phyloP scores from a whole-genome alignment of 2,888 invertebrate genomes.

The Zhuqinia jingwanae region DNA sequence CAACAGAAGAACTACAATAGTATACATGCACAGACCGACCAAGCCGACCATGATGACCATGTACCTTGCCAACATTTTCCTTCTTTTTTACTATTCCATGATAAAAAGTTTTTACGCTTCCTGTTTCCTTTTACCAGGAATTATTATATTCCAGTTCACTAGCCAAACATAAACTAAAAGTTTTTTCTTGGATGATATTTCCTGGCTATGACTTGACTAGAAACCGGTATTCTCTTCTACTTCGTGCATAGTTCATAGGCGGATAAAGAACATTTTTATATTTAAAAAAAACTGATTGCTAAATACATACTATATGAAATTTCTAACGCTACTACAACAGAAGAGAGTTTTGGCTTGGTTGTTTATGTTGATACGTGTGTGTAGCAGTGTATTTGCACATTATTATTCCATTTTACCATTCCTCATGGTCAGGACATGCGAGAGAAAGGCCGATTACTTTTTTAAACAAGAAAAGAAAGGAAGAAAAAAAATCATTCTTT shows the following conservation, averaged over 20 bases:
- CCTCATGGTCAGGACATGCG: not conserved
- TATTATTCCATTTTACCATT: slow-evolving; percentile 37
- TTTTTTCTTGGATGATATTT: not conserved
- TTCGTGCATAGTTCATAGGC: too few relatives aligned
- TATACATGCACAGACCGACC: not conserved
- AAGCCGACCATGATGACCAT: not conserved
- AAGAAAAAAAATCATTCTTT: not conserved
- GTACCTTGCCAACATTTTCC: not conserved
- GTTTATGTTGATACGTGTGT: too few relatives aligned
- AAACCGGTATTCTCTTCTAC: slow-evolving; percentile 22
- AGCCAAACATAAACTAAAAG: not conserved
- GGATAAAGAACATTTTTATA: too few relatives aligned
- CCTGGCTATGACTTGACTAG: too few relatives aligned
- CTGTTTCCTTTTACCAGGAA: slow-evolving; percentile 26
- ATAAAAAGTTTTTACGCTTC: slow-evolving; percentile 47
- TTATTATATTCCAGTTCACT: slow-evolving; percentile 9
- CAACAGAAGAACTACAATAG: not conserved
- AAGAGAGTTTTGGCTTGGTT: too few relatives aligned
- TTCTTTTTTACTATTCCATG: not conserved
- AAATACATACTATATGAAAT: too few relatives aligned
- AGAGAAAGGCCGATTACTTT: too few relatives aligned
- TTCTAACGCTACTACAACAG: too few relatives aligned
- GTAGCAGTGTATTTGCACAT: not conserved
- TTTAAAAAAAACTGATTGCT: too few relatives aligned
- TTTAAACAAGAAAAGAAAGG: too few relatives aligned